Evolutionary conservation across 2,888 invertebrate species (phyloP), one percentile per base, ranked within the genome.

Genomic region (Yponomeuta evonymella): DNA sequence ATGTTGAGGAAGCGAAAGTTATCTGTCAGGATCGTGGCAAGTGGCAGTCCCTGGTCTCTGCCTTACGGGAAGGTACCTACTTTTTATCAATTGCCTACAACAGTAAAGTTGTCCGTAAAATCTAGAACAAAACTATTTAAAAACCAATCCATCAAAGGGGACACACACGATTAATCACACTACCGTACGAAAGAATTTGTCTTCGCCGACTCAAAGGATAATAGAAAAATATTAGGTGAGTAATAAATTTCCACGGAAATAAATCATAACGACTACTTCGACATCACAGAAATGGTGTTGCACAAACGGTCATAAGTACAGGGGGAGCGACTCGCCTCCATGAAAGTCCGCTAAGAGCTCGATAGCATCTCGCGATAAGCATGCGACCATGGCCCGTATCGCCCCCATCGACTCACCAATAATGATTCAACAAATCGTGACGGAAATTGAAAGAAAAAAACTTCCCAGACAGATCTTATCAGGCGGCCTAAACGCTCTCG

Each of bases 391-490:
- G 85, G 90, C 91, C 91, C 91, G 83, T 91, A 91, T 90, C 90
- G 88, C 91, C 91, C 90, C 82, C 91, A 92, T 92, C 90, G 80
- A 76, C 85, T 80, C 83, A 83, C 87, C 85, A 87, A 90, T 91
- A 91, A 91, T 91, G 89, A 91, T 84, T 82, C 84, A 43, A 91
- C 91, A 92, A 91, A 92, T 92, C 92, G 90, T 90, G 89, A 90
- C 90, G 91, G 90, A 92, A 90, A 91, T 90, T 87, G 89, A 91
- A 91, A 90, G 90, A 92, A 90, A 92, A 70, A 90, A 92, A 91
- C 88, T 89, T 89, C 89, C 88, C 89, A 85, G 85, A 79, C 86
- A 86, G 91, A 92, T 92, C 90, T 89, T 91, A 92, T 91, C 91
- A 83, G 72, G 77, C 81, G 77, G 81, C 85, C 90, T 92, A 92